These are phyloP conservation scores for Hucho hucho DNA, from an alignment of 2,113 vertebrate genomes.

Conservation along the genomic window DNA sequence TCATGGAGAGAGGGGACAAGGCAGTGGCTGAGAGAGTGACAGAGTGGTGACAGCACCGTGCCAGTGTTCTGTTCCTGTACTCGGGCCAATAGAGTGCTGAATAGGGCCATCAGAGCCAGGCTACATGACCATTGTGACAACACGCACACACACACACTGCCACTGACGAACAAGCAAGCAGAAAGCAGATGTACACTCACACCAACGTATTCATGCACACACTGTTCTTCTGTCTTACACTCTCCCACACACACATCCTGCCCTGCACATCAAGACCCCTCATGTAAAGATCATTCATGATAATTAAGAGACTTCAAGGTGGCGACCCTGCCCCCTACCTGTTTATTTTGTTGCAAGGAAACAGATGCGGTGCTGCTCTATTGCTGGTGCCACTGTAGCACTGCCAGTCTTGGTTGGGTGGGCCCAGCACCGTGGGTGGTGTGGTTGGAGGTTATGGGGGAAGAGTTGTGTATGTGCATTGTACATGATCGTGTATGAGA, in stretches of 20 bases:
- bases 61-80: conserved; percentile 4
- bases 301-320: conserved; percentile 38
- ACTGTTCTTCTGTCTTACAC: neutral
- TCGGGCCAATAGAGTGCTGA: conserved; percentile 3
- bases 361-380: conserved; percentile 35
- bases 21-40: conserved; percentile 30
- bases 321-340: conserved; percentile 1
- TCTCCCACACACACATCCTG: conserved; percentile 6
- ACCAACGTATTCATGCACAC: neutral
- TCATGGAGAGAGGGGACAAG: conserved; percentile 33
- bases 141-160: neutral
- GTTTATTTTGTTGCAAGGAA: conserved; percentile 40
- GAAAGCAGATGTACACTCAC: too few species aligned
- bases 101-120: conserved; percentile 17
- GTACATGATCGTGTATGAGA: too few species aligned
- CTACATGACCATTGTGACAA: conserved; percentile 32
- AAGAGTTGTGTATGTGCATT: neutral
- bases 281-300: conserved; percentile 37
- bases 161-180: neutral
- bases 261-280: neutral
- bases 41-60: conserved; percentile 43
- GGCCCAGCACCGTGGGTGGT: neutral
- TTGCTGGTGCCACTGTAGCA: neutral
- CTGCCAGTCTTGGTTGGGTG: too few species aligned
- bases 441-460: neutral